Base-by-base conservation (phyloP, 2,888 invertebrate species). In the Hydroisotoma schaefferi region DNA sequence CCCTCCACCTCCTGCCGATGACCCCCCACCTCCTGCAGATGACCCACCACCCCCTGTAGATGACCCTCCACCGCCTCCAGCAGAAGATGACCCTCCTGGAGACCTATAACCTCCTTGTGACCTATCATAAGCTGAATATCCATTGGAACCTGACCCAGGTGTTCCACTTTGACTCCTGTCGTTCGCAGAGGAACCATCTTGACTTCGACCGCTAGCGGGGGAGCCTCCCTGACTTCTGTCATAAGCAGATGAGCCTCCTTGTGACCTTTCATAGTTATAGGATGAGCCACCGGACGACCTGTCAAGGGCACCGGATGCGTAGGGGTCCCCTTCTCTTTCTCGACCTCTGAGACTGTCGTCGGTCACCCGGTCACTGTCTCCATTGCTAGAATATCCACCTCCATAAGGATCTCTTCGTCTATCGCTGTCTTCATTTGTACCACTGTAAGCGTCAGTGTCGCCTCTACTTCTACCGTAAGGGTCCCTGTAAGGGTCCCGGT, bases 61-160 rank as follows among this genome's bases (percentile, higher is more conserved):
- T 18, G 18, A 46, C 29, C 27, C 46, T 29, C 55, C 46, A 23
- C 54, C 54, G 22, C 28, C 22, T 43, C 43, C 43, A 43, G 33
- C 33, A 8, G 33, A 33, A 23, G 22, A 46, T 23, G 46, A 46
- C 25, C 23, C 22, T 23, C 46, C n/a, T 15, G 8, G 5, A 43
- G 43, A 10, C 18, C 6, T 25, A 20, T 18, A 8, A 15, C 47
- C 49, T 27, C 49, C 49, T 27, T 26, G 46, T 22, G 25, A 22
- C 23, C 46, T 26, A 46, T 22, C 23, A 22, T 6, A 22, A 5
- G 25, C 12, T 6, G 23, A 46, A 5, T 15, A 20, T 3, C 46
- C 26, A 4, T 20, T 6, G 23, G 23, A 46, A 20, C 20, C 46
- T 33, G 10, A 10, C 12, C 33, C 33, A n/a, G n/a, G n/a, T 33